Evolutionary conservation across 1,140 invertebrate genomes (phyloP).

Genomic region (Paralvinella palmiformis): DNA sequence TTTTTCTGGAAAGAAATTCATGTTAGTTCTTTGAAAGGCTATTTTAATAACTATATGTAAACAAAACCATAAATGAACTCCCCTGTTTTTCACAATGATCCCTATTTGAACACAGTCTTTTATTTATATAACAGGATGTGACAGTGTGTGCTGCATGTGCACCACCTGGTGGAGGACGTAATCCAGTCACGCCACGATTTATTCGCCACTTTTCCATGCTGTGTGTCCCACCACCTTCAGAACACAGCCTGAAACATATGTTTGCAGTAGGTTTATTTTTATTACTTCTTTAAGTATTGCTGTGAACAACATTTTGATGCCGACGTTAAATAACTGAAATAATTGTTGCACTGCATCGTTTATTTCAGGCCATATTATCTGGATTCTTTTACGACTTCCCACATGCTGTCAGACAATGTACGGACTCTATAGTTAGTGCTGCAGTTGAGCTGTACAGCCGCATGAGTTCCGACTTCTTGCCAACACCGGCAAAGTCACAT

Average conservation of each 20-base stretch:
- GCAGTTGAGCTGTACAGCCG: constrained; percentile 50
- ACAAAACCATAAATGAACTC: not conserved
- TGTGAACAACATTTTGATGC: too few relatives aligned
- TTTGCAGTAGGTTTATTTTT: constrained; percentile 41
- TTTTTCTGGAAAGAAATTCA: constrained; percentile 73
- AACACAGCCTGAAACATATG: constrained; percentile 50
- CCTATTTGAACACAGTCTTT: not conserved
- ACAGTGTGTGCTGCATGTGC: constrained; percentile 50
- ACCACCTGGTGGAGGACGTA: constrained; percentile 52
- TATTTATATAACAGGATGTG: constrained; percentile 39
- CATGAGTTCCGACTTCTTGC: constrained; percentile 50
- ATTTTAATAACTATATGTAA: not conserved
- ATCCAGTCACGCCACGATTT: constrained; percentile 46
- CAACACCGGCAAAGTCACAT: constrained; percentile 52
- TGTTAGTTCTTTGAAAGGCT: constrained; percentile 23
- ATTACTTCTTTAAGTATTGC: not conserved
- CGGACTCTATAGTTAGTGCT: constrained; percentile 45
- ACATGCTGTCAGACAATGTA: constrained; percentile 50
- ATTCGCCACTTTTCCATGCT: constrained; percentile 51
- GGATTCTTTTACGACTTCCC: constrained; percentile 63
- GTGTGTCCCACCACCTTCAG: constrained; percentile 47
- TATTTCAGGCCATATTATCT: constrained; percentile 60
- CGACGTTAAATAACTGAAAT: too few relatives aligned
- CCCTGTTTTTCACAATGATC: not conserved
- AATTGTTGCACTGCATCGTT: not conserved